Conservation (phyloP, 1,140 invertebrate species). For the Hormaphis cornu region DNA sequence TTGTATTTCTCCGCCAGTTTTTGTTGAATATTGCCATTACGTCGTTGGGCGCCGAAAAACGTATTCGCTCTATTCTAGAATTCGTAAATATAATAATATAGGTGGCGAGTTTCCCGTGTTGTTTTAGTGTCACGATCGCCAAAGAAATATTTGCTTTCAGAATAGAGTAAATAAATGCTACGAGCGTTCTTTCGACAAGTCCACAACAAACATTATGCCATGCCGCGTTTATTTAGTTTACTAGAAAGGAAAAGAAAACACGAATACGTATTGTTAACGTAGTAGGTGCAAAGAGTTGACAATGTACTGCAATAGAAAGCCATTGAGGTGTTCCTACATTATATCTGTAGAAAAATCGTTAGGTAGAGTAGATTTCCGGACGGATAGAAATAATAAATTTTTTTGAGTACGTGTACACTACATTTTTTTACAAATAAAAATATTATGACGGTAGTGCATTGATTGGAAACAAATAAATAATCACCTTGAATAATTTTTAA, state of each 20-base stretch:
- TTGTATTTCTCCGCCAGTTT: not conserved
- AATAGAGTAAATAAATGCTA: not conserved
- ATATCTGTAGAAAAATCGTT: no score
- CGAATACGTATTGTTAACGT: not conserved
- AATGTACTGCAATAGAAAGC: not conserved
- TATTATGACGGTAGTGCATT: no score
- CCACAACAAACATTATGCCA: not conserved
- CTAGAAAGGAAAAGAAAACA: not conserved
- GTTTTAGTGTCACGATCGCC: constrained; percentile 10
- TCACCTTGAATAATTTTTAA: no score
- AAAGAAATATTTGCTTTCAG: constrained; percentile 8
- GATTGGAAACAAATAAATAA: no score
- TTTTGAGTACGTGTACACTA: no score
- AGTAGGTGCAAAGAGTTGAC: not conserved
- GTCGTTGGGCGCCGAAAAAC: not conserved
- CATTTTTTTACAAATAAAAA: no score
- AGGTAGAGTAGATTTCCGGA: no score
- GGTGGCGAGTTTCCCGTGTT: constrained; percentile 3
- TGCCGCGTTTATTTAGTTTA: not conserved
- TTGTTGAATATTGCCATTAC: not conserved
- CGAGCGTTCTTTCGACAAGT: not conserved
- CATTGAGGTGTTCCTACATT: not conserved
- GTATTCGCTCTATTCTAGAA: not conserved
- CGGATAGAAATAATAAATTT: no score
- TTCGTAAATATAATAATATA: not conserved